Conservation (phyloP, 2,113 vertebrate species). For the Columbina picui region DNA sequence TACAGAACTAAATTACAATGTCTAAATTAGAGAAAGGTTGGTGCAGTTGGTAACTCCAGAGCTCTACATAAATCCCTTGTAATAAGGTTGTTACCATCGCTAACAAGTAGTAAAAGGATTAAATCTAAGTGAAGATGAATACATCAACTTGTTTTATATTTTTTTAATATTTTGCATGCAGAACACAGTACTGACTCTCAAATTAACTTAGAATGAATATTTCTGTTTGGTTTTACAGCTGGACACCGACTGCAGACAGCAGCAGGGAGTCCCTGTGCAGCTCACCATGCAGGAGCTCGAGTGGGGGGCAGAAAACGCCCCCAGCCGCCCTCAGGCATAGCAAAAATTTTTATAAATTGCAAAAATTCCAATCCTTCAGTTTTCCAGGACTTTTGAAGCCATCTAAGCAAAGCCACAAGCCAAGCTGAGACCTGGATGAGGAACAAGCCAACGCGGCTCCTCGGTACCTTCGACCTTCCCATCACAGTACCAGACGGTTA, state of each 20-base stretch:
- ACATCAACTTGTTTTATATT: background rate
- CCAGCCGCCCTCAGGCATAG: too few relatives aligned
- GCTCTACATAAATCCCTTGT: constrained; percentile 24
- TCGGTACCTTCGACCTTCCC: background rate
- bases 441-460: background rate
- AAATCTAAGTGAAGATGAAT: background rate
- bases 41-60: background rate
- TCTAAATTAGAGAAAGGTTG: background rate
- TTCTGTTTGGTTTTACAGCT: background rate
- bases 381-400: background rate
- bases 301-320: background rate
- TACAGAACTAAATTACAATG: background rate
- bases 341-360: background rate
- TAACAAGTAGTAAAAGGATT: background rate
- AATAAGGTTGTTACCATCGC: background rate
- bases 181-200: background rate
- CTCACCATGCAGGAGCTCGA: background rate
- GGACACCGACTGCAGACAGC: background rate
- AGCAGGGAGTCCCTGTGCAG: accelerated
- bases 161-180: background rate
- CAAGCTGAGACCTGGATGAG: background rate
- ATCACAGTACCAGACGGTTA: background rate
- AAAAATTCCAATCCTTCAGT: background rate
- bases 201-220: background rate
- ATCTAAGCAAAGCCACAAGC: background rate